Percentiles rank a stretch among this genome's conserved stretches.
These are phyloP conservation scores for Menura novaehollandiae DNA, from an alignment of 2,113 vertebrate genomes.

Conservation along the genomic window DNA sequence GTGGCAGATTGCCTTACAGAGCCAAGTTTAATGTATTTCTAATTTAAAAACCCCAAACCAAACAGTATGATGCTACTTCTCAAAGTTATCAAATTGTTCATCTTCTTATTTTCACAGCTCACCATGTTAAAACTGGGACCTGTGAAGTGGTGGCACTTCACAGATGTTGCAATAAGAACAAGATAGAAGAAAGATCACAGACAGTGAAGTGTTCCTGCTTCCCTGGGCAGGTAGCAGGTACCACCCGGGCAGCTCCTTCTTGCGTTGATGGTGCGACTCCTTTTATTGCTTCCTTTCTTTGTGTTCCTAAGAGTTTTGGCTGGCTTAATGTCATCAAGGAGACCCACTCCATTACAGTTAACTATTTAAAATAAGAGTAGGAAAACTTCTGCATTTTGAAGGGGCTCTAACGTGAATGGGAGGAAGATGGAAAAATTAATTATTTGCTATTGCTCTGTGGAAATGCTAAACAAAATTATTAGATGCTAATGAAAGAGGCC, in stretches of 20 bases:
- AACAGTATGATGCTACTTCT: background rate
- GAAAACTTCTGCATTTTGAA: background rate
- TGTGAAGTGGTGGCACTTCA: conserved; percentile 97
- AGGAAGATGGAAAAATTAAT: background rate
- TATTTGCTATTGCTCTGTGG: background rate
- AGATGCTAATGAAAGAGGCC: background rate
- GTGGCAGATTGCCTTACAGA: background rate
- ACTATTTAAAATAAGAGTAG: background rate
- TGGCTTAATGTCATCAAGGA: background rate
- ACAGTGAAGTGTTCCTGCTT: conserved; percentile 99
- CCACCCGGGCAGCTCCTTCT: conserved; percentile 91
- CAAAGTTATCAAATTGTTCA: background rate
- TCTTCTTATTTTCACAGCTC: conserved; percentile 73
- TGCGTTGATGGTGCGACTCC: conserved; percentile 91
- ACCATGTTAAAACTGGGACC: conserved; percentile 92
- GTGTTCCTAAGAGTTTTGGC: background rate
- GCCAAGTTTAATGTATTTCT: conserved; percentile 27
- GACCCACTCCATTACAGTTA: background rate
- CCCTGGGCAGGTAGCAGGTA: conserved; percentile 96
- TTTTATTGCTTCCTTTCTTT: conserved; percentile 36
- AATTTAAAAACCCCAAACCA: background rate
- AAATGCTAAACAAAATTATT: background rate
- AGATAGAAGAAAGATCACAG: conserved; percentile 97
- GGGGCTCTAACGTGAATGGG: background rate
- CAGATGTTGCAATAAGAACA: conserved; percentile 99